Conservation (phyloP, 2,888 invertebrate genomes). For the Alcis repandata region DNA sequence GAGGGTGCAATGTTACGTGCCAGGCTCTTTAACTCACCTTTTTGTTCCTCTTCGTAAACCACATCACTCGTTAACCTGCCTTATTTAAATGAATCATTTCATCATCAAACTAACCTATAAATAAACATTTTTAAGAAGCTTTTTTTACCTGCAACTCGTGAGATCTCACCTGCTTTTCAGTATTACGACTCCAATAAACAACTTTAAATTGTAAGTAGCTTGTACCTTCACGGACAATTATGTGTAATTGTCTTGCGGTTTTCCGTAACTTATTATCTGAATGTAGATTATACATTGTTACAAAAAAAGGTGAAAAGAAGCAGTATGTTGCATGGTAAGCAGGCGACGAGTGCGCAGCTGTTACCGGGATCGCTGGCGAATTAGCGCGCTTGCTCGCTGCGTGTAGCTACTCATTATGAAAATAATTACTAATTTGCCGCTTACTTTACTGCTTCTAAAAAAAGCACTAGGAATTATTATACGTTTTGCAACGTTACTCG, state of each 20-base stretch:
- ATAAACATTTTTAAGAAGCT: neutral
- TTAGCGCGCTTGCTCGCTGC: conserved; percentile 72
- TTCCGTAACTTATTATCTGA: conserved; percentile 50
- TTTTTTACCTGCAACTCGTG: neutral
- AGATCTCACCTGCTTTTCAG: conserved; percentile 40
- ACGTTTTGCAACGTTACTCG: neutral
- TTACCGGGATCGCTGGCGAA: conserved; percentile 60
- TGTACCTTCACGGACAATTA: conserved; percentile 55
- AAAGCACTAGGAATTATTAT: neutral
- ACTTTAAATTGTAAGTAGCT: conserved; percentile 49
- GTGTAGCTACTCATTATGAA: conserved; percentile 59
- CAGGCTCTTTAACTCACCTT: neutral
- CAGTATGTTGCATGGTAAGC: conserved; percentile 55
- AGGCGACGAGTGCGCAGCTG: conserved; percentile 62
- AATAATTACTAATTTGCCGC: conserved; percentile 44
- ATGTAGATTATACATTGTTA: conserved; percentile 51
- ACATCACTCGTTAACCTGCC: neutral
- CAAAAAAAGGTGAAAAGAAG: conserved; percentile 43
- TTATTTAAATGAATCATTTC: neutral
- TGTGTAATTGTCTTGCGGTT: conserved; percentile 57
- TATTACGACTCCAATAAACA: conserved; percentile 42
- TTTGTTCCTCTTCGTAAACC: neutral
- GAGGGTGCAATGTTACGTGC: neutral
- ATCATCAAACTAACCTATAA: neutral
- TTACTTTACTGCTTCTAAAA: conserved; percentile 27